A percentile compares a stretch with the other conserved stretches of the same genome.
These are phyloP conservation scores for Caenorhabditis plicata DNA, from an alignment of 2,888 invertebrate genomes.

Conservation along the genomic window DNA sequence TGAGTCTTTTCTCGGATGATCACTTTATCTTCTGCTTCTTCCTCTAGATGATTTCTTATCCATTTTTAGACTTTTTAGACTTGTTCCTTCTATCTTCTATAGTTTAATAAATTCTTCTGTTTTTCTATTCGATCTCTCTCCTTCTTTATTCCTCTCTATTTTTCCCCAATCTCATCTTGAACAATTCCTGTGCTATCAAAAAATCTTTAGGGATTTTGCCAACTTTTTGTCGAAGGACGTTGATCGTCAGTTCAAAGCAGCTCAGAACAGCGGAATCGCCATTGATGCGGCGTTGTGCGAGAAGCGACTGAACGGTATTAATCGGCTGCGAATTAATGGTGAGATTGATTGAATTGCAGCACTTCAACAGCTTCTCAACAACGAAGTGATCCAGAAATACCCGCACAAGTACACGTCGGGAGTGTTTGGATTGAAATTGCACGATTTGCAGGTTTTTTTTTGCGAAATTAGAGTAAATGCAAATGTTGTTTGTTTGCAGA, in stretches of 20 bases:
- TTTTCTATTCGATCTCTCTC: too few species aligned
- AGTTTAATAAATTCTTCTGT: too few species aligned
- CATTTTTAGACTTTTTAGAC: background rate
- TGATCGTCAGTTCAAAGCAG: constrained; percentile 39
- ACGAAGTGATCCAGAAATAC: constrained; percentile 42
- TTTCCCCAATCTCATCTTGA: too few species aligned
- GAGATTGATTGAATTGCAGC: constrained; percentile 27
- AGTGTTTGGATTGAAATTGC: constrained; percentile 48
- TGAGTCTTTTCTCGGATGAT: too few species aligned
- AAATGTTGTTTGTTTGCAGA: constrained; percentile 5
- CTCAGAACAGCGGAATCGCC: background rate
- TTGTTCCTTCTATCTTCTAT: too few species aligned
- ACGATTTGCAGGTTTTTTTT: constrained; percentile 33
- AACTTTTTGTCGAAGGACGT: constrained; percentile 31
- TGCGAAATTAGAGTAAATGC: background rate
- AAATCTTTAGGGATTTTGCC: constrained; percentile 31
- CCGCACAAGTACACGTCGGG: constrained; percentile 55
- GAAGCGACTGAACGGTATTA: constrained; percentile 24
- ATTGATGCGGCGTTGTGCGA: constrained; percentile 23
- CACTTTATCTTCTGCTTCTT: too few species aligned
- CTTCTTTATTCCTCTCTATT: background rate
- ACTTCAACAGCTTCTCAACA: constrained; percentile 47
- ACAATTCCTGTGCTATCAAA: too few species aligned
- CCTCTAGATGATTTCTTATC: too few species aligned
- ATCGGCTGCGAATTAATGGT: background rate